phyloP scores from a whole-genome alignment of 2,797 vertebrate species.

The Fratercula arctica region DNA sequence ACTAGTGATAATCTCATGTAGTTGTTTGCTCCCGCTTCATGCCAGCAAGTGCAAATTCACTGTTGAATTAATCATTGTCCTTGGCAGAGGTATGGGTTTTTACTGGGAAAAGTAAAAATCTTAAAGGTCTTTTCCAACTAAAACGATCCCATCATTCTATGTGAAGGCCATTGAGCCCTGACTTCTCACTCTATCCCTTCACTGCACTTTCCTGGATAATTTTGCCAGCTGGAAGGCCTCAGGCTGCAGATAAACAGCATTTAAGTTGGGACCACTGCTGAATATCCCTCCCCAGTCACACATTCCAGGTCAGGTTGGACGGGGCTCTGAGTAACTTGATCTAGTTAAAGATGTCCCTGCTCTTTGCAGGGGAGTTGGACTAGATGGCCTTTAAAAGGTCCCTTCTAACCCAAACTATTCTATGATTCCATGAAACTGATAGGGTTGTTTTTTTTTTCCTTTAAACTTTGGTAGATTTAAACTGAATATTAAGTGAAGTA shows the following conservation, averaged over 20 bases:
- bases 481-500: neutral
- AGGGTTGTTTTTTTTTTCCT: neutral
- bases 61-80: neutral
- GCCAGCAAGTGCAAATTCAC: neutral
- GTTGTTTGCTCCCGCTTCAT: neutral
- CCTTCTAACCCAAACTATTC: neutral
- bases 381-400: neutral
- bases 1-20: neutral
- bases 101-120: neutral
- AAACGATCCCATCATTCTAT: neutral
- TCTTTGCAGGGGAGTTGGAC: neutral
- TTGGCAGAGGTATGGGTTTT: neutral
- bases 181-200: neutral
- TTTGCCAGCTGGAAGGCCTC: neutral
- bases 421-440: neutral
- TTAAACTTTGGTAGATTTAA: neutral
- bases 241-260: neutral
- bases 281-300: neutral
- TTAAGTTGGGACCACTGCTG: neutral
- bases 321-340: neutral
- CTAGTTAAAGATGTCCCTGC: neutral
- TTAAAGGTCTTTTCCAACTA: neutral
- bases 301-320: neutral
- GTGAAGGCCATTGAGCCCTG: neutral
- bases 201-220: neutral